These are phyloP conservation scores for Diachasmimorpha longicaudata DNA, from an alignment of 1,140 invertebrate species.

Conservation along the genomic window DNA sequence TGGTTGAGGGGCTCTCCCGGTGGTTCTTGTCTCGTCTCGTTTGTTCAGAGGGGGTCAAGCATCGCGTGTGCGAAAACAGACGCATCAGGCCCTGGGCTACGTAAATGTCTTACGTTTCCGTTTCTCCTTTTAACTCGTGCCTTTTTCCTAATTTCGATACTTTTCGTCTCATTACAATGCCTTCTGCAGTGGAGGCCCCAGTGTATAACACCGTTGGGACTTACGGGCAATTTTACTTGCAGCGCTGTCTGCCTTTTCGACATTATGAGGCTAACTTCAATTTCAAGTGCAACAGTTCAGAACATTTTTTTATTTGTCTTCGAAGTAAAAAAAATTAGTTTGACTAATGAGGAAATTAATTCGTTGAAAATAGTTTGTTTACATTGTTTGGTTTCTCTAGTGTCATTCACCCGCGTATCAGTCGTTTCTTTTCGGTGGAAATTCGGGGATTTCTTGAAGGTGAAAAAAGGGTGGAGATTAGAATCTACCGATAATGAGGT, in stretches of 20 bases:
- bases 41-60: neutral
- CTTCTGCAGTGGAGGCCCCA: neutral
- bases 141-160: neutral
- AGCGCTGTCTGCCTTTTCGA: too few species aligned
- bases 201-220: too few species aligned
- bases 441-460: neutral
- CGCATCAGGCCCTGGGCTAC: neutral
- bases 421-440: neutral
- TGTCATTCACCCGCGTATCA: neutral
- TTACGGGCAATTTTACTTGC: too few species aligned
- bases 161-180: neutral
- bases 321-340: too few species aligned
- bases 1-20: neutral
- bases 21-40: neutral
- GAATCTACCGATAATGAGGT: neutral
- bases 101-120: neutral
- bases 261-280: too few species aligned
- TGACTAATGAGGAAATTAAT: too few species aligned
- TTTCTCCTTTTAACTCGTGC: neutral
- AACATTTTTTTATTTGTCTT: too few species aligned
- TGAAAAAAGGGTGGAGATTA: neutral
- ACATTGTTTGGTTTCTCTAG: neutral
- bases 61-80: constrained; percentile 4
- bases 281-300: too few species aligned
- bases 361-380: constrained; percentile 6